A percentile compares a stretch with the other conserved stretches of the same genome.
phyloP scores from a whole-genome alignment of 2,113 vertebrate species.

The Pycnonotus jocosus region DNA sequence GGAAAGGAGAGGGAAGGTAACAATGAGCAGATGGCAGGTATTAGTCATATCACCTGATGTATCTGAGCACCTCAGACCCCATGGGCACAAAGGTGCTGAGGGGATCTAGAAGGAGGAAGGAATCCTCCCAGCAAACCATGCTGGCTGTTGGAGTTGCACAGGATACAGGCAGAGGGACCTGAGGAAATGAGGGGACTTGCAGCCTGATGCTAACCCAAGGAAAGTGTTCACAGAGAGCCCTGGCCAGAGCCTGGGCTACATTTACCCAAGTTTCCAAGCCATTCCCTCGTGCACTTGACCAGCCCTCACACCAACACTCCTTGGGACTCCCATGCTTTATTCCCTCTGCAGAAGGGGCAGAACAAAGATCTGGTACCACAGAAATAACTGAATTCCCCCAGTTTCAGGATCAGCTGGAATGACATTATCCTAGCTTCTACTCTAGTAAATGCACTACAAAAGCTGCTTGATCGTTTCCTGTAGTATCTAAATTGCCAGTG shows the following conservation, averaged over 20 bases:
- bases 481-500: neutral
- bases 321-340: neutral
- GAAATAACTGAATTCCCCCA: neutral
- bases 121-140: neutral
- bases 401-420: neutral
- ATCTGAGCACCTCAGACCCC: neutral
- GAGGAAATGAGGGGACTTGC: neutral
- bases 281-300: neutral
- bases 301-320: neutral
- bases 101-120: neutral
- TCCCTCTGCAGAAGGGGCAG: neutral
- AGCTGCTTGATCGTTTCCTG: neutral
- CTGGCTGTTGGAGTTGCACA: neutral
- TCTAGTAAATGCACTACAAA: neutral
- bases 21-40: constrained; percentile 17
- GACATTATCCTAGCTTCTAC: neutral
- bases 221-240: neutral
- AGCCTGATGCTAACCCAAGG: neutral
- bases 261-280: neutral
- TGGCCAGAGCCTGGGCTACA: neutral
- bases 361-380: neutral
- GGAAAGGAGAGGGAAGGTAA: constrained; percentile 20
- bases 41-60: constrained; percentile 27
- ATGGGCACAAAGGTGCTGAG: neutral
- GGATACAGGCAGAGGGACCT: neutral